phyloP scores from a whole-genome alignment of 2,113 vertebrate genomes.

The Gymnarchus niloticus region DNA sequence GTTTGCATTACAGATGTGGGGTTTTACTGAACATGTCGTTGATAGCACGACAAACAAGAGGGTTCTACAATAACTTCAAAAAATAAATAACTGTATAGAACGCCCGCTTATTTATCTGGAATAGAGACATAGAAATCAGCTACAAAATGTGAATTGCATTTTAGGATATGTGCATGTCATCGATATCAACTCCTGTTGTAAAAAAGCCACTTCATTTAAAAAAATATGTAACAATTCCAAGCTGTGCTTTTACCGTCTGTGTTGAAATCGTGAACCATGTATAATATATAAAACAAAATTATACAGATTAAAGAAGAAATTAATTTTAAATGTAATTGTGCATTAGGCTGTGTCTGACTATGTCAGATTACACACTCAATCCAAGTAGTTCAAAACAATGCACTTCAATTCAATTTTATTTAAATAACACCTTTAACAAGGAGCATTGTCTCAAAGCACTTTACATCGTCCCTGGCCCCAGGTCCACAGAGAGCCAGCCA shows the following conservation, averaged over 20 bases:
- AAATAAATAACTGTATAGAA: not conserved
- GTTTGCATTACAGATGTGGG: constrained; percentile 15
- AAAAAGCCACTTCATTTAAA: not conserved
- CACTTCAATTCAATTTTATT: too few species aligned
- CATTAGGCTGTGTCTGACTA: not conserved
- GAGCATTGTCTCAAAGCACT: too few species aligned
- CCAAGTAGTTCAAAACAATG: too few species aligned
- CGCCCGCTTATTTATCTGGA: not conserved
- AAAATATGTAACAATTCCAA: not conserved
- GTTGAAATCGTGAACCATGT: not conserved
- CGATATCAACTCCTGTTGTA: not conserved
- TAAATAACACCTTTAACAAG: too few species aligned
- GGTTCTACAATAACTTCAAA: not conserved
- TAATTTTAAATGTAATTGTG: not conserved
- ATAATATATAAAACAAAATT: not conserved
- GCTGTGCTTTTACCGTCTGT: not conserved
- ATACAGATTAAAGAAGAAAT: not conserved
- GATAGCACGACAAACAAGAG: not conserved
- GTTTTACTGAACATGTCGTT: not conserved
- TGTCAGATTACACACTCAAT: not conserved
- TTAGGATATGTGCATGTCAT: not conserved
- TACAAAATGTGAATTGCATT: not conserved
- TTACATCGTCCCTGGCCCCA: too few species aligned
- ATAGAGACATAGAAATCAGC: not conserved
- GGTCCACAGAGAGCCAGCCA: too few species aligned